Conservation (phyloP, 2,797 vertebrate species). For the Pseudocheirus occidentalis region DNA sequence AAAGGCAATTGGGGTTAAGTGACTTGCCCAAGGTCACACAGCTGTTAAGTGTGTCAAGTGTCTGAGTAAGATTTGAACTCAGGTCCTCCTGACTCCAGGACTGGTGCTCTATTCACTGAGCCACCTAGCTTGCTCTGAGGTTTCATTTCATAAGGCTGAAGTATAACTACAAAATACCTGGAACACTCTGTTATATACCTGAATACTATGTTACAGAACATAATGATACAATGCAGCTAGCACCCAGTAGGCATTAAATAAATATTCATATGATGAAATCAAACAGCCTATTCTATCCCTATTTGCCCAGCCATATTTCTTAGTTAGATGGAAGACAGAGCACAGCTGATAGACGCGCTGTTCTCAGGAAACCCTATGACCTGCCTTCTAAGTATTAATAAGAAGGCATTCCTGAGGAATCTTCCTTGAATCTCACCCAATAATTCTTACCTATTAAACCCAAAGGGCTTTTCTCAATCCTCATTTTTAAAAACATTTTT, state of each 20-base stretch:
- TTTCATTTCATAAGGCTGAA: background rate
- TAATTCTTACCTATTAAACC: background rate
- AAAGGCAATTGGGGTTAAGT: too few relatives aligned
- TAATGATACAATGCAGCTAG: background rate
- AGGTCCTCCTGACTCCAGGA: too few relatives aligned
- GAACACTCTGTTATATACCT: too few relatives aligned
- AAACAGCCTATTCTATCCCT: background rate
- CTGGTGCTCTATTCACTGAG: too few relatives aligned
- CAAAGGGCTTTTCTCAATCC: background rate
- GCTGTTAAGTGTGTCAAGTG: too few relatives aligned
- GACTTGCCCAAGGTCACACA: too few relatives aligned
- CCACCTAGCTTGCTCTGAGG: too few relatives aligned
- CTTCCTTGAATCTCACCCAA: background rate
- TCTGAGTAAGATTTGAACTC: too few relatives aligned
- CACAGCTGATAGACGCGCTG: background rate
- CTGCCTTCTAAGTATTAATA: background rate
- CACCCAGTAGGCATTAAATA: background rate
- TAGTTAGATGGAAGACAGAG: background rate
- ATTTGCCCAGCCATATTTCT: background rate
- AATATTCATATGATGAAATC: background rate
- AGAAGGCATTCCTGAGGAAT: background rate
- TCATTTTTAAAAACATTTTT: background rate
- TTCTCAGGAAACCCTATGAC: background rate
- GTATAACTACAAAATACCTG: background rate
- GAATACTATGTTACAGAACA: background rate